These are phyloP conservation scores for Psilanteris sp. DNA, from an alignment of 1,140 invertebrate genomes.

Conservation along the genomic window DNA sequence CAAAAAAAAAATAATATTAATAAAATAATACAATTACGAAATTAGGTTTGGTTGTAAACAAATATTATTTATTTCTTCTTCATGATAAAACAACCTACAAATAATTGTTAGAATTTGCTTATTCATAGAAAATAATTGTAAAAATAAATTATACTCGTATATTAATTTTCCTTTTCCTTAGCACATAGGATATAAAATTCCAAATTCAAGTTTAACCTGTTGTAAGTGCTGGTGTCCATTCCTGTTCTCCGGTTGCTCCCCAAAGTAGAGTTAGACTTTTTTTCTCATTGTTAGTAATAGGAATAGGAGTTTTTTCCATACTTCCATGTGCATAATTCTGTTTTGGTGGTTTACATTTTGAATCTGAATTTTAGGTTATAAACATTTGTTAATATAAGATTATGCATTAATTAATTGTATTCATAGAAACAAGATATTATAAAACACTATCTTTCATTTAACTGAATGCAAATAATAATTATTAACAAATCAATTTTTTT, in stretches of 20 bases:
- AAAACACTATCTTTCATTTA: no score
- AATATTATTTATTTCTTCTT: no score
- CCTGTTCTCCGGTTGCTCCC: slow-evolving; percentile 95
- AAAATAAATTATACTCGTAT: slow-evolving; percentile 14
- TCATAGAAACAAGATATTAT: no score
- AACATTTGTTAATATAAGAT: no score
- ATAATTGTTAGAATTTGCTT: no score
- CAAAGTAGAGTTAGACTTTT: slow-evolving; percentile 88
- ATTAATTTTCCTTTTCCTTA: slow-evolving; percentile 45
- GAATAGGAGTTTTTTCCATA: slow-evolving; percentile 68
- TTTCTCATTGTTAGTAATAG: slow-evolving; percentile 64
- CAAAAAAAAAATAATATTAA: no score
- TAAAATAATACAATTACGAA: no score
- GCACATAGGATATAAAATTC: slow-evolving; percentile 14
- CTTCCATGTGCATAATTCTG: slow-evolving; percentile 60
- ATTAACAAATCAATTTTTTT: no score
- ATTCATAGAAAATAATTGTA: slow-evolving; percentile 9
- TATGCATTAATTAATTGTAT: no score
- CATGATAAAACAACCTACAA: slow-evolving; percentile 19
- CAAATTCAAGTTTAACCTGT: slow-evolving; percentile 84
- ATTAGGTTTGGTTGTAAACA: no score
- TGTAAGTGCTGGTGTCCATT: slow-evolving; percentile 96
- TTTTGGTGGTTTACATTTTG: slow-evolving; percentile 67
- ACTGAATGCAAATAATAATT: background rate
- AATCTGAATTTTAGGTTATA: slow-evolving; percentile 61